Evolutionary conservation across 1,140 invertebrate species (phyloP).

Genomic region (Formica exsecta): DNA sequence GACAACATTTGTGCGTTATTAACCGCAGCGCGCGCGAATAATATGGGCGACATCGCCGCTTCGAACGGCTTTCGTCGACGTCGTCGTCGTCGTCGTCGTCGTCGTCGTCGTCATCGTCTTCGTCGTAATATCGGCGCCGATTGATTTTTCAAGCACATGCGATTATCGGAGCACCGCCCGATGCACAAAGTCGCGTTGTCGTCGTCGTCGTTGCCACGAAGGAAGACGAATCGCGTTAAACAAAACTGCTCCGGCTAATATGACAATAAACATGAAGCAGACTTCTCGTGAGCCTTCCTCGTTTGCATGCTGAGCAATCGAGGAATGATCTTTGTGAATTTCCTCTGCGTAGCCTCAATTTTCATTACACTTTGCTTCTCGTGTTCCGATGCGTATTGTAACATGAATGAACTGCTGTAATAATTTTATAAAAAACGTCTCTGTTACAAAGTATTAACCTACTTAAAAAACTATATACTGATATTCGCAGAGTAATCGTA

Average conservation of each 20-base stretch:
- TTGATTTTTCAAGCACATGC: slow-evolving; percentile 47
- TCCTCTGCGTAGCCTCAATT: no score
- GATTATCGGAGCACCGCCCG: slow-evolving; percentile 12
- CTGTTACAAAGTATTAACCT: background rate
- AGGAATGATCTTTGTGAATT: background rate
- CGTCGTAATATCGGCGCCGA: slow-evolving; percentile 21
- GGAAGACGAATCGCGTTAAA: slow-evolving; percentile 16
- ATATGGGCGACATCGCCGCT: slow-evolving; percentile 48
- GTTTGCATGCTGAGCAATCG: background rate
- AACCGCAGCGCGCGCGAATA: slow-evolving; percentile 49
- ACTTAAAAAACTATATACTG: background rate
- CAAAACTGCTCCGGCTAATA: background rate
- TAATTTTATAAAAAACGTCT: background rate
- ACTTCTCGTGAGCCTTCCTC: background rate
- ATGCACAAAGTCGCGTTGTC: background rate
- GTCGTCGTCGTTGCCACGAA: slow-evolving; percentile 29
- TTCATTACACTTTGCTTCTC: background rate
- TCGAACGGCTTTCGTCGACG: slow-evolving; percentile 16
- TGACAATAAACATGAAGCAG: background rate
- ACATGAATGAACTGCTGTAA: background rate
- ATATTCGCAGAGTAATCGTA: background rate
- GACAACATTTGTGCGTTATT: slow-evolving; percentile 39
- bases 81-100: background rate
- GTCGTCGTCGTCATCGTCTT: background rate
- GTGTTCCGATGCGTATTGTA: background rate